Percentiles rank a stretch among this genome's conserved stretches.
Conservation (phyloP, 64 coral and sea anemone genomes). For the Actinia equina region DNA sequence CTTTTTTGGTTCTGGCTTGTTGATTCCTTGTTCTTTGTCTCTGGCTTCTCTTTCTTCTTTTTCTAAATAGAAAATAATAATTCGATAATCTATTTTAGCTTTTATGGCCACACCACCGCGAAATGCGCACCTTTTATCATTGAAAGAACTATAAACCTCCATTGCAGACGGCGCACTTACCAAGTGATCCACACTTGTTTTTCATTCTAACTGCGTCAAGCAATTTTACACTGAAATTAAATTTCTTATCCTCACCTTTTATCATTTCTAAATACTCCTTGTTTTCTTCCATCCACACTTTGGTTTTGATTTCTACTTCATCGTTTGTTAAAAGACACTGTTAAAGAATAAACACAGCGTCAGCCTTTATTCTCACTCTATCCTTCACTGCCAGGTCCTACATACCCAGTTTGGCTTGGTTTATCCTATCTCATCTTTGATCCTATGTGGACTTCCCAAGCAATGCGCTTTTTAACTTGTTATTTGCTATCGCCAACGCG, state of each 20-base stretch:
- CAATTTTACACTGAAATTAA: neutral
- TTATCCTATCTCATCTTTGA: too few species aligned
- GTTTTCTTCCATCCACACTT: slow-evolving; percentile 99
- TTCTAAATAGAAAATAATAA: slow-evolving; percentile 28
- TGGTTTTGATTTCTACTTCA: slow-evolving; percentile 96
- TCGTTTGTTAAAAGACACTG: slow-evolving; percentile 78
- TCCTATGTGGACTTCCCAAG: neutral
- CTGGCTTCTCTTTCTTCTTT: slow-evolving; percentile 89
- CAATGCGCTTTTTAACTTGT: neutral
- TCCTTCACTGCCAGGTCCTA: too few species aligned
- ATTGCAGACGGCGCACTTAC: too few species aligned
- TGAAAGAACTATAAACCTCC: too few species aligned
- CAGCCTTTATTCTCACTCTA: neutral
- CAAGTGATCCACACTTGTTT: too few species aligned
- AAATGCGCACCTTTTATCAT: too few species aligned
- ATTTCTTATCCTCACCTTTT: slow-evolving; percentile 52
- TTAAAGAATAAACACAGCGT: neutral
- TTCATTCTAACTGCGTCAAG: neutral
- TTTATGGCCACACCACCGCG: too few species aligned
- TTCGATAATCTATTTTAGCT: neutral
- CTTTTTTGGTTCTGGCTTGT: slow-evolving; percentile 85
- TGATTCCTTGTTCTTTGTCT: slow-evolving; percentile 84
- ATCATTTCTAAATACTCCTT: slow-evolving; percentile 90
- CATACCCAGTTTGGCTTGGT: too few species aligned
- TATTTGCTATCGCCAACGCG: too few species aligned